phyloP scores from a whole-genome alignment of 2,888 invertebrate genomes.

The Polyploca ridens region DNA sequence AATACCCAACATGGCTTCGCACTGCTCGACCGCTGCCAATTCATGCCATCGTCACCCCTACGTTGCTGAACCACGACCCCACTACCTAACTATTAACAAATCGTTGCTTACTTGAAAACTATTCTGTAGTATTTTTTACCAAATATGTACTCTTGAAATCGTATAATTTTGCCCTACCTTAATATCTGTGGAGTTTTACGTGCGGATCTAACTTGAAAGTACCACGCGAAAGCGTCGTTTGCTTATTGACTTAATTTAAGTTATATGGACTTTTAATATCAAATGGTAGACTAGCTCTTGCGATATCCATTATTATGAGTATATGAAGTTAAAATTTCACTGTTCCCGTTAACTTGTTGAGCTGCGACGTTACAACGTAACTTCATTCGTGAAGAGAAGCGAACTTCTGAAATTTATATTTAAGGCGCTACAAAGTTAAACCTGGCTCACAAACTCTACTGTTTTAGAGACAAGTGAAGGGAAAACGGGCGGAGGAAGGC shows the following conservation, averaged over 20 bases:
- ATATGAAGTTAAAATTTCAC: constrained; percentile 59
- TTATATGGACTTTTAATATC: neutral
- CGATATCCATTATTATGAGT: constrained; percentile 40
- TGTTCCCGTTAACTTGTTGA: constrained; percentile 70
- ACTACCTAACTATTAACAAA: neutral
- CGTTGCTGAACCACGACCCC: constrained; percentile 13
- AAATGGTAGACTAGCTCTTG: constrained; percentile 10
- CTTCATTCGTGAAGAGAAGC: constrained; percentile 64
- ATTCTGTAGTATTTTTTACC: neutral
- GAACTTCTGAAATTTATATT: constrained; percentile 79
- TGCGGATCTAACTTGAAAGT: too few species aligned
- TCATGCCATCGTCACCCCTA: constrained; percentile 27
- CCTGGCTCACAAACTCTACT: constrained; percentile 65
- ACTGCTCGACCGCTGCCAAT: constrained; percentile 36
- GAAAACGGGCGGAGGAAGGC: constrained; percentile 52
- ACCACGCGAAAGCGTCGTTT: too few species aligned
- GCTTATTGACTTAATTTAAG: too few species aligned
- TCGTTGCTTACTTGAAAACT: too few species aligned
- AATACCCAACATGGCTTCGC: constrained; percentile 30
- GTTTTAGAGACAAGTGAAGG: constrained; percentile 65
- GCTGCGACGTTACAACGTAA: constrained; percentile 66
- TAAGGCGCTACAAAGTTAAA: constrained; percentile 77
- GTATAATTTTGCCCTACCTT: too few species aligned
- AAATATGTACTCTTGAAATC: neutral
- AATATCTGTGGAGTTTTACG: too few species aligned